Conservation (phyloP, 1,140 invertebrate genomes). For the Pararge aegeria region DNA sequence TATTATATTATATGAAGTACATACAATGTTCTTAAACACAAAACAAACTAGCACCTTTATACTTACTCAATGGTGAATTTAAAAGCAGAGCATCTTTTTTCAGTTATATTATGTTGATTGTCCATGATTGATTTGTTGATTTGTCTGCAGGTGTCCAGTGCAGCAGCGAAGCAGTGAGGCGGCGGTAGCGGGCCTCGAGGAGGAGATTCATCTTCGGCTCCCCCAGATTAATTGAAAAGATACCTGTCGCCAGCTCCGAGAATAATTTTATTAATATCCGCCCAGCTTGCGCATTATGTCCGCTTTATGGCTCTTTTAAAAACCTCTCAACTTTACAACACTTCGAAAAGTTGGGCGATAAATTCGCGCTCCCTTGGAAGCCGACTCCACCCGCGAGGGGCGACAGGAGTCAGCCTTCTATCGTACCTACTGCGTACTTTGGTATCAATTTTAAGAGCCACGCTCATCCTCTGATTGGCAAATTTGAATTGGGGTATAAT, state of each 20-base stretch:
- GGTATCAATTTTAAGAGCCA: conserved; percentile 56
- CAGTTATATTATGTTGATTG: no score
- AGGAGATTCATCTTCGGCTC: conserved; percentile 3
- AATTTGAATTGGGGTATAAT: conserved; percentile 39
- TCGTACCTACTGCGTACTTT: no score
- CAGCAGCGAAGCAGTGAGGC: no score
- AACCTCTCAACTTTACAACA: conserved; percentile 49
- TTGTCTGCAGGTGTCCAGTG: no score
- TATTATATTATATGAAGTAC: no score
- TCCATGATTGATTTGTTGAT: no score
- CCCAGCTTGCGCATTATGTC: conserved; percentile 11
- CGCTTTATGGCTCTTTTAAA: conserved; percentile 44
- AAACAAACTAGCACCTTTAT: no score
- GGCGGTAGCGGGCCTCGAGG: no score
- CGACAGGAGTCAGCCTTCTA: conserved; percentile 50
- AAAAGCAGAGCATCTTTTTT: no score
- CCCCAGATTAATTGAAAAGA: conserved; percentile 38
- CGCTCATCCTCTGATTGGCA: conserved; percentile 37
- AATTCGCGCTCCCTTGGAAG: conserved; percentile 42
- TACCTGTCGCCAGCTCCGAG: conserved; percentile 27
- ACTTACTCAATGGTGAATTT: no score
- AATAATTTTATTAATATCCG: conserved; percentile 22
- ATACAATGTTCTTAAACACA: no score
- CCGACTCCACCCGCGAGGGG: background rate
- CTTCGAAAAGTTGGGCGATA: conserved; percentile 48